phyloP scores from a whole-genome alignment of 1,140 invertebrate genomes.

The Oncopeltus fasciatus region DNA sequence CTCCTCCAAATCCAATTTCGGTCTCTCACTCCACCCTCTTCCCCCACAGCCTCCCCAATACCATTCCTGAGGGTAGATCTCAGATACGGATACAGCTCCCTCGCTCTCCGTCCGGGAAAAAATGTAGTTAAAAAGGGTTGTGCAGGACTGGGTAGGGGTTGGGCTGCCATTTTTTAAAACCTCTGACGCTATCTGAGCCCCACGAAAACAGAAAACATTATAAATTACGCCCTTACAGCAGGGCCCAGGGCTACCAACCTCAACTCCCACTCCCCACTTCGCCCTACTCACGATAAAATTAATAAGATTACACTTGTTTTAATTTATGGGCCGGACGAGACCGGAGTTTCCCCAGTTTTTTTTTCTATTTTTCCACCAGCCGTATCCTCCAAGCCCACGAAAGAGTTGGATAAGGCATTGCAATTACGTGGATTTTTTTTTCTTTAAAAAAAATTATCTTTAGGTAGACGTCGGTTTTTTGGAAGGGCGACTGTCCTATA shows the following conservation, averaged over 20 bases:
- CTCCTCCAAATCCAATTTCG: neutral
- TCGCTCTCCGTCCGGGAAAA: neutral
- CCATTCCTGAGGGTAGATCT: neutral
- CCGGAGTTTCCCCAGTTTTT: neutral
- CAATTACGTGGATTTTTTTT: constrained; percentile 8
- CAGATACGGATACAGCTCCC: neutral
- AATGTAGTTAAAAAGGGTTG: constrained; percentile 10
- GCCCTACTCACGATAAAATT: constrained; percentile 7
- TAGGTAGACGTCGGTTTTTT: neutral
- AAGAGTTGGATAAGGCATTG: constrained; percentile 9
- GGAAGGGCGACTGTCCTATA: neutral
- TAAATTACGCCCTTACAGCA: constrained; percentile 4
- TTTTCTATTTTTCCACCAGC: neutral
- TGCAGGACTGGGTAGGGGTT: neutral
- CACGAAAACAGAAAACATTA: constrained; percentile 10
- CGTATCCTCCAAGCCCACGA: neutral
- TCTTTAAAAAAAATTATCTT: neutral
- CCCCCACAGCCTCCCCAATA: neutral
- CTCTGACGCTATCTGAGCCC: neutral
- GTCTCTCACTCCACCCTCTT: too few relatives aligned
- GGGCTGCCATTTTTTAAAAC: constrained; percentile 6
- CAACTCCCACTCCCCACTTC: too few relatives aligned
- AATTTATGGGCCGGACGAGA: constrained; percentile 9
- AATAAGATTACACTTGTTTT: constrained; percentile 14
- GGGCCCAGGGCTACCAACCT: neutral